phyloP scores from a whole-genome alignment of 2,113 vertebrate species.

The Gymnogyps californianus region DNA sequence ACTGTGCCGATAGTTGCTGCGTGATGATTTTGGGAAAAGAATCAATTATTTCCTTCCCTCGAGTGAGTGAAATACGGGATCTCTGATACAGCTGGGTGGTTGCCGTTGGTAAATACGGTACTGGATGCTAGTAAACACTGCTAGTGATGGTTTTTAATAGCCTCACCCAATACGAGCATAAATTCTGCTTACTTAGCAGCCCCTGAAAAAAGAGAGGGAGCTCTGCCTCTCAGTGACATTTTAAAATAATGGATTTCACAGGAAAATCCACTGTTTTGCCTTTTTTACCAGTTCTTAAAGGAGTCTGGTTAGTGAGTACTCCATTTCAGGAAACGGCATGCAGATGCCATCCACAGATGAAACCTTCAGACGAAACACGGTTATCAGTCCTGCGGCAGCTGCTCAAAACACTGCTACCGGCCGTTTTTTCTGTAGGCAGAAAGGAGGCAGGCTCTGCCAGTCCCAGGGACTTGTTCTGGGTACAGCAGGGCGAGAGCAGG shows the following conservation, averaged over 20 bases:
- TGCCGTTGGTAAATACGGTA: neutral
- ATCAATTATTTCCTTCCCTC: neutral
- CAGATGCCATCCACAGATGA: neutral
- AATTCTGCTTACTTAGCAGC: neutral
- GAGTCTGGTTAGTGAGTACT: neutral
- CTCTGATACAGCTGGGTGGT: no score
- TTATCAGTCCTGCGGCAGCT: neutral
- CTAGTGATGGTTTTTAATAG: fast-evolving
- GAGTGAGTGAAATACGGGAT: neutral
- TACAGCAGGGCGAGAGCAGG: fast-evolving
- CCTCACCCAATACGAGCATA: neutral
- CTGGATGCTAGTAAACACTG: neutral
- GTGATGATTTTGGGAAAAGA: neutral
- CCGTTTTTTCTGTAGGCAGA: neutral
- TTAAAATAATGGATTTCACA: neutral
- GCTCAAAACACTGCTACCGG: fast-evolving
- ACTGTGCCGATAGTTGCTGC: fast-evolving
- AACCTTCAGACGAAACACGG: neutral
- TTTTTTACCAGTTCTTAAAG: neutral
- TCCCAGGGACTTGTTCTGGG: fast-evolving
- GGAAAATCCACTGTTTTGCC: neutral
- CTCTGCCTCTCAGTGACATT: neutral
- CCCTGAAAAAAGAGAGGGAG: neutral
- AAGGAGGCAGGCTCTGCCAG: neutral
- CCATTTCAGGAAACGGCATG: neutral